These are phyloP conservation scores for Uromys caudimaculatus DNA, from an alignment of 2,797 vertebrate genomes.

Conservation along the genomic window DNA sequence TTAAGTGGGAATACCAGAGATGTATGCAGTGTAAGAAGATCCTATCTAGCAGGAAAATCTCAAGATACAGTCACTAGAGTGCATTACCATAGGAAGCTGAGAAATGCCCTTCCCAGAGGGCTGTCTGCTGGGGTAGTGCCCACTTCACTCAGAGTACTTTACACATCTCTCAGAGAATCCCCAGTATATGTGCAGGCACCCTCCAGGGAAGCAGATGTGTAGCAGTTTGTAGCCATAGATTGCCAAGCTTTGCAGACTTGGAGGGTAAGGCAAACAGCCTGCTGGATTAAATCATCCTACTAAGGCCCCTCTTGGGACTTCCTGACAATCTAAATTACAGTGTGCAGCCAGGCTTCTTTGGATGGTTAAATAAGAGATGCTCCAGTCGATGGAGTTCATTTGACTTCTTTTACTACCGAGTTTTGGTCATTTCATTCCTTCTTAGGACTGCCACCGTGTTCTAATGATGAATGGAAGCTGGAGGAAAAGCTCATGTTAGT, in stretches of 20 bases:
- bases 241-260: background rate
- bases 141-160: background rate
- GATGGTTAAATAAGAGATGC: background rate
- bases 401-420: background rate
- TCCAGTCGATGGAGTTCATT: slow-evolving; percentile 18
- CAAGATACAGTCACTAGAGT: background rate
- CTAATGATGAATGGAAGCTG: background rate
- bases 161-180: background rate
- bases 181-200: background rate
- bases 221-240: background rate
- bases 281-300: slow-evolving; percentile 2
- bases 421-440: slow-evolving; percentile 33
- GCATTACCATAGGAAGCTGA: background rate
- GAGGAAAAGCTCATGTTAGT: background rate
- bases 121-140: background rate
- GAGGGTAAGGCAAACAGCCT: slow-evolving; percentile 20
- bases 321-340: slow-evolving; percentile 34
- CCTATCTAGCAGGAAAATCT: background rate
- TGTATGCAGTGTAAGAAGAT: background rate
- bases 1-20: background rate
- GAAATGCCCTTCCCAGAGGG: background rate
- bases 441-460: background rate
- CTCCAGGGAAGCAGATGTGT: background rate
- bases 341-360: background rate
- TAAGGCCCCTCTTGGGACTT: background rate